phyloP scores from a whole-genome alignment of 2,797 vertebrate species.

The Malacoraja senta region DNA sequence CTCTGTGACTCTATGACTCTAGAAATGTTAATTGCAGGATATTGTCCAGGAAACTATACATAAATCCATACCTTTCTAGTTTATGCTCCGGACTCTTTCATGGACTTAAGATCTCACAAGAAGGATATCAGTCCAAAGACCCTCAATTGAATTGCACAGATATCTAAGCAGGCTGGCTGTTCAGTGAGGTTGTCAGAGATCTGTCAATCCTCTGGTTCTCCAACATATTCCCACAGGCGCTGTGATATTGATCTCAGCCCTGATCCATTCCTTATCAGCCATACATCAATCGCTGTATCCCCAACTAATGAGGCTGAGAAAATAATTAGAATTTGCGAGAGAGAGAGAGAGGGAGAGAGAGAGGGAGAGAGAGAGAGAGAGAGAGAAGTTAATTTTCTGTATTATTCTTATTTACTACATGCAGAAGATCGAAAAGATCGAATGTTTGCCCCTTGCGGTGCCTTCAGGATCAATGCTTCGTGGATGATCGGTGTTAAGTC shows the following conservation, averaged over 20 bases:
- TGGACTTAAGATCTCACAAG: no score
- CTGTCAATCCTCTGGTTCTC: background rate
- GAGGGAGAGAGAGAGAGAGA: no score
- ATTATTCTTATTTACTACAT: background rate
- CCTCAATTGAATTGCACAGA: background rate
- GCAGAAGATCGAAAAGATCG: background rate
- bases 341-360: background rate
- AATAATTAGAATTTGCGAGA: slow-evolving; percentile 10
- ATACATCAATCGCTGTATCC: background rate
- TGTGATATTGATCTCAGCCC: background rate
- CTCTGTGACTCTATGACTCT: no score
- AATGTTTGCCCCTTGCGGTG: background rate
- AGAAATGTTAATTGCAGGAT: no score
- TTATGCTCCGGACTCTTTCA: no score
- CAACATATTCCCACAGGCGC: background rate
- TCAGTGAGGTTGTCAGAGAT: background rate
- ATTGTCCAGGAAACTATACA: no score
- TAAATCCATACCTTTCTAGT: no score
- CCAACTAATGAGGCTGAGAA: slow-evolving; percentile 1
- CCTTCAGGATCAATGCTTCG: background rate
- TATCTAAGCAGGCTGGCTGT: background rate
- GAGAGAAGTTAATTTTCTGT: background rate
- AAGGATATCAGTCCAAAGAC: background rate
- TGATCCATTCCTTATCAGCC: background rate
- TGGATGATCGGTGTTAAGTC: background rate